Evolutionary conservation across 2,888 invertebrate species (phyloP), one percentile per base, ranked within the genome.

Genomic region (Malthinus seriepunctatus): DNA sequence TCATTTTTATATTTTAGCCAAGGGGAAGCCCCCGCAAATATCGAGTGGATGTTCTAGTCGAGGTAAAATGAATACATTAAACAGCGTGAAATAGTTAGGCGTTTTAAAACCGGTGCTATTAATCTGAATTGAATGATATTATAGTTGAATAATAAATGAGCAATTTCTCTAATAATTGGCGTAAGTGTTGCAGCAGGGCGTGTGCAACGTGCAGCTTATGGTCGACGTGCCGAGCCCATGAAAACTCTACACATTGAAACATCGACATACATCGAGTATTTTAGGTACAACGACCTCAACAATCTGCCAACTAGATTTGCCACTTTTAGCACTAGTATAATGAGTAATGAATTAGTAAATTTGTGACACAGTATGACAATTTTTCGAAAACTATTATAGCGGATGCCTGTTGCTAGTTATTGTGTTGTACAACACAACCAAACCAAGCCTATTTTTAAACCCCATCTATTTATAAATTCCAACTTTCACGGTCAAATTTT

Each of bases 241-340:
- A 42, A 44, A 56, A 47, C 38, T 23, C 39, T 42, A 42, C 15
- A 34, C 52, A 57, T 47, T 52, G 47, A 62, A 67, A 65, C 69
- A 69, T 62, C 70, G 70, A 69, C 70, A 71, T 66, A 70, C 67
- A 68, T 69, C 63, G 64, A 51, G 31, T 9, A 42, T 23, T 23
- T 23, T 23, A 47, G 63, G 70, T 69, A 63, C 69, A 56, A 67
- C 65, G 69, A 72, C 71, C 70, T 63, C 65, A 42, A 38, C 63
- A 67, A 65, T 67, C 52, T 52, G 67, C 68, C 67, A 66, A 68
- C 66, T 67, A 62, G 63, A 47, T 57, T 66, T 59, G 64, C 67
- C 68, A 67, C 70, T 71, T 70, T 71, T 68, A 71, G 63, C 69
- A 64, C 63, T 59, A 14, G 47, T 23, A 15, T 42, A 14, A 15